These are phyloP conservation scores for Triplophysa tibetana DNA, from an alignment of 2,113 vertebrate species.

Conservation along the genomic window DNA sequence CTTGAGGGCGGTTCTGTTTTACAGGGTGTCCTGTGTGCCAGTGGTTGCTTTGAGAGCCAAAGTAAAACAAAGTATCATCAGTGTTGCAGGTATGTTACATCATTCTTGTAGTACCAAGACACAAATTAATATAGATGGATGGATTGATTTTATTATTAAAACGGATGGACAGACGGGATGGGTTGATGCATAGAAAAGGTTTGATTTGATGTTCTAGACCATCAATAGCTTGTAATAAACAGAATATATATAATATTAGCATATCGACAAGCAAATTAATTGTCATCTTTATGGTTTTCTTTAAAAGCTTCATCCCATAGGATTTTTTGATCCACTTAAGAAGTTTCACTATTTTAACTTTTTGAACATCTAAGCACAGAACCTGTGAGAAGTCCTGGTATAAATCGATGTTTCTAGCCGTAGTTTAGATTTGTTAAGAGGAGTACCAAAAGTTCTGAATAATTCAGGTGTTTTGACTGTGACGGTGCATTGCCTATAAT, in stretches of 20 bases:
- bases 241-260: no score
- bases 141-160: no score
- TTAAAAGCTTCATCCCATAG: neutral
- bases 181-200: no score
- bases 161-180: no score
- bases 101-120: neutral
- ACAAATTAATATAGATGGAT: neutral
- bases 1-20: neutral
- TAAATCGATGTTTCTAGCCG: constrained; percentile 34
- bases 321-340: neutral
- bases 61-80: neutral
- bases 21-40: neutral
- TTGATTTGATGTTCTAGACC: no score
- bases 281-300: no score
- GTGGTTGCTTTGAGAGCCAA: neutral
- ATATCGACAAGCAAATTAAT: no score
- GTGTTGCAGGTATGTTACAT: constrained; percentile 1
- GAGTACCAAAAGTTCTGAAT: constrained; percentile 50
- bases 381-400: neutral
- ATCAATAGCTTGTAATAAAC: no score
- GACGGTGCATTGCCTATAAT: constrained; percentile 44
- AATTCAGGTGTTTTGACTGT: constrained; percentile 56
- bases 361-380: constrained; percentile 20
- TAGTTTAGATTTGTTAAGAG: constrained; percentile 44
- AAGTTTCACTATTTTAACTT: neutral